Evolutionary conservation across 2,113 vertebrate species (phyloP), one percentile per base, ranked within the genome.

Genomic region (Cricetomys ansorgei): DNA sequence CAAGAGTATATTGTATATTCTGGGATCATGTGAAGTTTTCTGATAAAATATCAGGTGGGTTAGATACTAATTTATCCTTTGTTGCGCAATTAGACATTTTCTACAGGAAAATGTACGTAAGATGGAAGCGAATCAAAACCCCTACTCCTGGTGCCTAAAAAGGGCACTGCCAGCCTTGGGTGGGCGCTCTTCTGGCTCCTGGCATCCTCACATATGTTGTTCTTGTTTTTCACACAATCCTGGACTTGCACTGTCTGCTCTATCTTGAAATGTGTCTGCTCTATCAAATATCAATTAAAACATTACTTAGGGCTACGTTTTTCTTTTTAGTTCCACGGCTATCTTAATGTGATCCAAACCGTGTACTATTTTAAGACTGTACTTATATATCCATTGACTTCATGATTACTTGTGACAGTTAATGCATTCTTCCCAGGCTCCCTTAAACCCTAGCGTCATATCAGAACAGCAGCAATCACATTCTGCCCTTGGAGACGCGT

Each of bases 321-420:
- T 96, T n/a, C n/a, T 10, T 93, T 53, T 87, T 25, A 96, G 80
- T 91, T 87, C 91, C 65, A 76, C 65, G 79, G 92, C 65, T 57
- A 19, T 6, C 45, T 37, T 89, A 75, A 85, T 57, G 27, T 43
- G 73, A 90, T 25, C 6, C 29, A 93, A 95, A 87, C 13, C 34
- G 79, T 65, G 62, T 81, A 81, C 77, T 7, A 70, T 94, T 96
- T 96, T 86, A 80, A 31, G 79, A 65, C 45, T 94, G 83, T 83
- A 83, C 5, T n/a, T n/a, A 59, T 95, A 27, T 59, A 92, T 64
- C 3, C 59, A 57, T 77, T 92, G 96, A 92, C 64, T 81, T 84
- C 70, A 69, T 62, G 27, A 77, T 55, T 90, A 43, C 92, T 96
- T 96, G 21, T 80, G 64, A 91, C 43, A 94, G 64, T 88, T 96